Evolutionary conservation across 1,140 invertebrate genomes (phyloP).

Genomic region (Ephestia elutella): DNA sequence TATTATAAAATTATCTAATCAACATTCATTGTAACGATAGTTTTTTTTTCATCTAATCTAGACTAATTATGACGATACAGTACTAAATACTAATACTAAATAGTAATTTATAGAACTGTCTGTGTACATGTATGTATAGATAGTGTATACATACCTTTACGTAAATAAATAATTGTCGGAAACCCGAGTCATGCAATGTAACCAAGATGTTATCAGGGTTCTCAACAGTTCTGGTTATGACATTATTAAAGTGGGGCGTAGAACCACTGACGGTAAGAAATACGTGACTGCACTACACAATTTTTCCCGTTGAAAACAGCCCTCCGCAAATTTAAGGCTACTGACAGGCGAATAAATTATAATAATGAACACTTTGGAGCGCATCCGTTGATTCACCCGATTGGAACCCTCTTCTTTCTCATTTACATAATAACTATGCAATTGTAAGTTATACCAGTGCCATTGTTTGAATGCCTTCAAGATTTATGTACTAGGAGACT

Average conservation of each 20-base stretch:
- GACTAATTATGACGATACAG: too few relatives aligned
- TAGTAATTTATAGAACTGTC: too few relatives aligned
- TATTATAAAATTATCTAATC: too few relatives aligned
- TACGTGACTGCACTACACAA: conserved; percentile 60
- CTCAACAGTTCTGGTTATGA: conserved; percentile 43
- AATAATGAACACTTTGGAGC: conserved; percentile 68
- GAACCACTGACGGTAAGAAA: conserved; percentile 54
- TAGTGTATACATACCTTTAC: too few relatives aligned
- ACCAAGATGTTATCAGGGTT: conserved; percentile 46
- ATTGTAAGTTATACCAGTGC: conserved; percentile 11
- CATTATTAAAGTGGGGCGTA: conserved; percentile 56
- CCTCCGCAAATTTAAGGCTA: conserved; percentile 65
- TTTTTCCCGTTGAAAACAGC: conserved; percentile 51
- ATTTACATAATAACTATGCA: conserved; percentile 55
- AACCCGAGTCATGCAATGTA: conserved; percentile 44
- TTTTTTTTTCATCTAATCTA: too few relatives aligned
- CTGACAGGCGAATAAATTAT: conserved; percentile 72
- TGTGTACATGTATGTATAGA: too few relatives aligned
- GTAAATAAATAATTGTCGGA: conserved; percentile 51
- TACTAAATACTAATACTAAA: too few relatives aligned
- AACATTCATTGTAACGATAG: too few relatives aligned
- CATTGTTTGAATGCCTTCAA: neutral
- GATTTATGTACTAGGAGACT: neutral
- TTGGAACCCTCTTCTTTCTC: conserved; percentile 44
- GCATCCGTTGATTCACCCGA: conserved; percentile 61